Base-by-base conservation (phyloP, 2,888 invertebrate genomes). In the Thymelicus acteon region DNA sequence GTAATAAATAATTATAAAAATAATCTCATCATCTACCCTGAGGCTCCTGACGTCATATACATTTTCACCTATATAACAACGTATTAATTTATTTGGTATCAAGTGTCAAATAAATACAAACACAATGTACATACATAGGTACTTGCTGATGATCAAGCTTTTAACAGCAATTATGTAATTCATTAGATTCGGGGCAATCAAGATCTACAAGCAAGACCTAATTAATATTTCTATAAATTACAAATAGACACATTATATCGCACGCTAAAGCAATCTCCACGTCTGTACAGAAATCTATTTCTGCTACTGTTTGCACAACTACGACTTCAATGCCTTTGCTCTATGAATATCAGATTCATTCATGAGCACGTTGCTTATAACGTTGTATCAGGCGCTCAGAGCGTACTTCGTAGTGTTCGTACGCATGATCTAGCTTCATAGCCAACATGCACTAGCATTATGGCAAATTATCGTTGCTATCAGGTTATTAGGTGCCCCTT, bases 281-380 rank as follows among this genome's bases (percentile, higher is more conserved):
- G 31, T 39, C n/a, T 7, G 37, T 39, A 39, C 58, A 39, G 39
- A 54, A 54, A 54, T 12, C 54, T 54, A 54, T 52, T 52, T 52
- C n/a, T 54, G 10, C 24, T 54, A 24, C 24, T 54, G 12, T 54
- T 54, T 54, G 24, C 24, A 54, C 54, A 24, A 52, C 15, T 19
- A 64, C 64, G 64, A 54, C 31, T 57, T 48, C 48, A 67, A 52
- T 44, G 67, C 67, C 67, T 60, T 8, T 7, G 19, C 10, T 12
- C 24, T 67, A 60, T 44, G 40, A 60, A 61, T 67, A 67, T 60
- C 60, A 61, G 44, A n/a, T 52, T 68, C 62, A 62, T 60, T 62
- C 44, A 62, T 57, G 37, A 57, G 52, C 54, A 62, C 12, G 62
- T 68, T 68, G 68, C 68, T 31, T 15, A 57, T 47, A 62, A 12